Evolutionary conservation across 2,113 vertebrate genomes (phyloP).

Genomic region (Carollia perspicillata): DNA sequence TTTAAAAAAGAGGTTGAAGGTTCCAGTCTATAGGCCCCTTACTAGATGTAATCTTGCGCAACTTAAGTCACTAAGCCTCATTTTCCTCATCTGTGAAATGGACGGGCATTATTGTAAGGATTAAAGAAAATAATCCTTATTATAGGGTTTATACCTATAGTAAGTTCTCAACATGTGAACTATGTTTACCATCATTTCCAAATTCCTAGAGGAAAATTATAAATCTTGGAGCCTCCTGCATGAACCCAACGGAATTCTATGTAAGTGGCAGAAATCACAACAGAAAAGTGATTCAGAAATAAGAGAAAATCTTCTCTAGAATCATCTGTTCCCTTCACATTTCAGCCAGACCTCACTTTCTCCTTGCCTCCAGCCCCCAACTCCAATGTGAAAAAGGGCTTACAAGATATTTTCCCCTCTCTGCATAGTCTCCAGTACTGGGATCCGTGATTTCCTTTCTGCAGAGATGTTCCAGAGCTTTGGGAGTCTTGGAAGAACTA

Average conservation of each 20-base stretch:
- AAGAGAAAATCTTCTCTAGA: background rate
- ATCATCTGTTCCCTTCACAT: background rate
- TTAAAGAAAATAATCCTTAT: constrained; percentile 27
- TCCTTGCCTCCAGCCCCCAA: background rate
- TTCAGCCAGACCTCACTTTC: background rate
- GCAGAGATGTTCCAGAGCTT: background rate
- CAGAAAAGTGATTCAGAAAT: background rate
- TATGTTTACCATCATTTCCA: background rate
- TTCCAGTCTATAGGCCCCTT: background rate
- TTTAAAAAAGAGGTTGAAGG: background rate
- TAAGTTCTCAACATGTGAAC: background rate
- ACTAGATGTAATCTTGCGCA: background rate
- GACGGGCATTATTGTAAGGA: background rate
- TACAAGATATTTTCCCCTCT: background rate
- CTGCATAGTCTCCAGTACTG: background rate
- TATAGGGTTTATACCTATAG: background rate
- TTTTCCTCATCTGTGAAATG: background rate
- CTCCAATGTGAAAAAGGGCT: background rate
- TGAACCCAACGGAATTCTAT: background rate
- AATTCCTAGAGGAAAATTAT: background rate
- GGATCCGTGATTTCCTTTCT: background rate
- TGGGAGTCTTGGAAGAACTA: constrained; percentile 14
- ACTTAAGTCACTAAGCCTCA: background rate
- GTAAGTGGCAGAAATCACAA: background rate
- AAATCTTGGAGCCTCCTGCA: background rate